phyloP scores from a whole-genome alignment of 92 coral and sea anemone species.

The Chrysogorgia sp. region DNA sequence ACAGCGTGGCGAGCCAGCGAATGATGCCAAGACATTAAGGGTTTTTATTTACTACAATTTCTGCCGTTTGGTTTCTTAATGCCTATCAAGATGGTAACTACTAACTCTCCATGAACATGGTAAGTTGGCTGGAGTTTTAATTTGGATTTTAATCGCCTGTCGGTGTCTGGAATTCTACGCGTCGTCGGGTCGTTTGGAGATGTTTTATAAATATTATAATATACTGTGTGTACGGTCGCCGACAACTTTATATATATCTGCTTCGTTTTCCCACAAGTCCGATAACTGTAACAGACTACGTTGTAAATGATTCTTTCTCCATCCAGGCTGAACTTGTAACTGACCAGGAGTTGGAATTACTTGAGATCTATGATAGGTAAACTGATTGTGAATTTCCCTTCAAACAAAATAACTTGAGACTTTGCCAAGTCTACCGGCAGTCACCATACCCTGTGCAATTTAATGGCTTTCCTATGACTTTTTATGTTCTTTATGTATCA shows the following conservation, averaged over 20 bases:
- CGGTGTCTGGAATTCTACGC: neutral
- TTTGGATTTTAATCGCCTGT: neutral
- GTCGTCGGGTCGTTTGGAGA: neutral
- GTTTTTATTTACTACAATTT: conserved; percentile 6
- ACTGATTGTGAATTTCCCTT: conserved; percentile 14
- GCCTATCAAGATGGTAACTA: neutral
- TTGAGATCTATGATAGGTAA: conserved; percentile 97
- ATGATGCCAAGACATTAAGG: neutral
- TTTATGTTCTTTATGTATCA: conserved; percentile 25
- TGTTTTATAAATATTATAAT: neutral
- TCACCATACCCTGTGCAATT: neutral
- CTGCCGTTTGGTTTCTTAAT: conserved; percentile 1
- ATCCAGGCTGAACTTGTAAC: conserved; percentile 95
- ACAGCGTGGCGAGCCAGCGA: conserved; percentile 42
- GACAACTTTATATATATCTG: conserved; percentile 5
- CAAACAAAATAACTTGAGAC: conserved; percentile 16
- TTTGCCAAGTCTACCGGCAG: conserved; percentile 26
- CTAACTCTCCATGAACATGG: conserved; percentile 27
- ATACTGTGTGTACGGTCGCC: conserved; percentile 13
- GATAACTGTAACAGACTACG: conserved; percentile 31
- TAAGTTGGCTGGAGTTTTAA: neutral
- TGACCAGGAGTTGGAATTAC: conserved; percentile 98
- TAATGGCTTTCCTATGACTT: neutral
- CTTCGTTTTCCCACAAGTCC: conserved; percentile 17
- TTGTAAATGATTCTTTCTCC: conserved; percentile 1